These are phyloP conservation scores for Drosophila villosipedis DNA, from an alignment of 2,888 invertebrate species.

Conservation along the genomic window DNA sequence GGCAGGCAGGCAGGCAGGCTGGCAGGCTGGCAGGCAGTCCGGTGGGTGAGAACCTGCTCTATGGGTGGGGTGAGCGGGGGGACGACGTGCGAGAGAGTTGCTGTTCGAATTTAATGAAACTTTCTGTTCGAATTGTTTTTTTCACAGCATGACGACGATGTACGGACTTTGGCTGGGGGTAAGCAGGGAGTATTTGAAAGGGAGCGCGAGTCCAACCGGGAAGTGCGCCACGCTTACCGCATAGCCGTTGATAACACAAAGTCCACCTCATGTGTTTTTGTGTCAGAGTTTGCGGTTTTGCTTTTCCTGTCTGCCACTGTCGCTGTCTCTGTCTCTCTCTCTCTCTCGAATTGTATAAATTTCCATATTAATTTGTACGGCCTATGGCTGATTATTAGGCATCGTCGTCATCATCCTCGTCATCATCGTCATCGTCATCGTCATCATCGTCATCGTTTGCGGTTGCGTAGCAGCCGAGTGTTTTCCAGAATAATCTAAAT, in stretches of 20 bases:
- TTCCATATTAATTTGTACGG: slow-evolving; percentile 71
- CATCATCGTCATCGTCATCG: slow-evolving; percentile 14
- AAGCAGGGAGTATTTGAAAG: neutral
- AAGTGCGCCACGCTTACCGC: slow-evolving; percentile 70
- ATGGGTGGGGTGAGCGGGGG: neutral
- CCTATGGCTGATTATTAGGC: slow-evolving; percentile 72
- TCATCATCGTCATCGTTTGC: slow-evolving; percentile 29
- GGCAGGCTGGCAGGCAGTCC: slow-evolving; percentile 4
- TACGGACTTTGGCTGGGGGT: neutral
- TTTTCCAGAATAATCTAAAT: slow-evolving; percentile 75
- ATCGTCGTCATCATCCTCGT: slow-evolving; percentile 31
- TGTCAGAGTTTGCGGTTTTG: slow-evolving; percentile 62
- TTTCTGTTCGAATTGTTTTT: slow-evolving; percentile 75
- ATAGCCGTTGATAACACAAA: slow-evolving; percentile 61
- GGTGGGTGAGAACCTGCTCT: neutral
- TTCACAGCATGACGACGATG: slow-evolving; percentile 55
- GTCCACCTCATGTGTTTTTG: slow-evolving; percentile 40
- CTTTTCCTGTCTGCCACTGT: slow-evolving; percentile 30
- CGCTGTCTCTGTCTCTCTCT: slow-evolving; percentile 7
- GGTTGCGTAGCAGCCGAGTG: slow-evolving; percentile 39
- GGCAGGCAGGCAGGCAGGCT: neutral
- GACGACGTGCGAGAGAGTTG: slow-evolving; percentile 26
- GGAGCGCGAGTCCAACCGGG: slow-evolving; percentile 40
- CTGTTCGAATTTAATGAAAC: slow-evolving; percentile 74
- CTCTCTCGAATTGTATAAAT: slow-evolving; percentile 60